Evolutionary conservation across 2,113 vertebrate genomes (phyloP).

Genomic region (Sinocyclocheilus maitianheensis): DNA sequence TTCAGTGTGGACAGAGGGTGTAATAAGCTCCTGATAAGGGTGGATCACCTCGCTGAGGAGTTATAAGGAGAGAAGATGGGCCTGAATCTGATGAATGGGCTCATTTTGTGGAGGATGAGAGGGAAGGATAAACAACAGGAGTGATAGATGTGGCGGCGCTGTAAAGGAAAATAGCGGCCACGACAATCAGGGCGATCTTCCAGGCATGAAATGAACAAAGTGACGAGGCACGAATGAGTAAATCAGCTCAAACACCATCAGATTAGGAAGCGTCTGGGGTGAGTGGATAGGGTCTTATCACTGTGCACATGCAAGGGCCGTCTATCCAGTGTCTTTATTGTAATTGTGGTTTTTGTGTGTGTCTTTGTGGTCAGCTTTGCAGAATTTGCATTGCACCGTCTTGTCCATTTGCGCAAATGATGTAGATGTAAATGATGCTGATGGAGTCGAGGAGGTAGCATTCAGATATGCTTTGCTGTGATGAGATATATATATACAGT

Average conservation of each 20-base stretch:
- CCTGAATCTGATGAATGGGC: constrained; percentile 64
- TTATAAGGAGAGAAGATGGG: constrained; percentile 50
- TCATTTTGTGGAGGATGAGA: constrained; percentile 64
- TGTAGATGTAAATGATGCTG: background rate
- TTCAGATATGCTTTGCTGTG: background rate
- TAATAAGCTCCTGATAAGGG: constrained; percentile 24
- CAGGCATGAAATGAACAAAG: constrained; percentile 71
- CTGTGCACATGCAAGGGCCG: background rate
- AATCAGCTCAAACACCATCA: constrained; percentile 54
- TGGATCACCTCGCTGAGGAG: constrained; percentile 56
- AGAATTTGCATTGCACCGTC: background rate
- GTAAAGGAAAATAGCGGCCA: constrained; percentile 67
- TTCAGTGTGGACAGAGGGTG: background rate
- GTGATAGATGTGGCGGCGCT: constrained; percentile 66
- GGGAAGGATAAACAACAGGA: constrained; percentile 62
- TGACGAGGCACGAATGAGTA: constrained; percentile 54
- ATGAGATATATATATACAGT: too few relatives aligned
- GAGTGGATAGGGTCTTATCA: constrained; percentile 11
- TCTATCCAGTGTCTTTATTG: background rate
- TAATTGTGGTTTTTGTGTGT: constrained; percentile 1
- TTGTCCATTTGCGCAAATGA: background rate
- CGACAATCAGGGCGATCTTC: constrained; percentile 67
- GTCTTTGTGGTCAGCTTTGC: background rate
- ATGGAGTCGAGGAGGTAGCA: too few relatives aligned
- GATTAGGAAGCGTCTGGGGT: constrained; percentile 26